Base-by-base conservation (phyloP, 1,140 invertebrate genomes). In the Wiebesia pumilae region DNA sequence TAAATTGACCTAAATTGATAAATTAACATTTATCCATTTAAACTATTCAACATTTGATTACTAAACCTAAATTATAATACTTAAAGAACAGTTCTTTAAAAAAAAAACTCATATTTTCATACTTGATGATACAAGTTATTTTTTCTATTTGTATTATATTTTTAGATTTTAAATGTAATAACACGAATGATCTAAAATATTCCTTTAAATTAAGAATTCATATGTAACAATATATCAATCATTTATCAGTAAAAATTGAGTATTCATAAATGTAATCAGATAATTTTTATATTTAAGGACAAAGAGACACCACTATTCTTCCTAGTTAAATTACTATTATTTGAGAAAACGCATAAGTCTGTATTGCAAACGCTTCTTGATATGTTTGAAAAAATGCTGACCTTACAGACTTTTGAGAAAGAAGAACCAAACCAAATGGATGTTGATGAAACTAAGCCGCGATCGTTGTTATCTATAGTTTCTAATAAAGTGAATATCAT, bases 341-440 rank as follows among this genome's bases (percentile, higher is more conserved):
- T 95, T 75, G 93, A 95, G 3, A 97, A 97, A 92, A 95, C 95
- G 12, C 95, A 95, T 89, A 88, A 92, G 0, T 94, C 94, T 30
- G 97, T 98, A 0, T 93, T 95, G 16, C 96, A 95, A 88, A 91
- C 95, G 43, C 96, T 98, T 81, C 93, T 98, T 82, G 96, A 97
- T 88, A 96, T 98, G 90, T 92, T 98, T 9, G 96, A 97, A 89
- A 96, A 97, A 88, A 91, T 99, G 51, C 90, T 99, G 80, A 97
- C 95, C 1, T 92, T 96, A 40, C 94, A 95, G 88, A 94, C 95
- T 84, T 95, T 95, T 84, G 93, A 94, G n/a, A 94, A 95, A 88
- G 92, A 94, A 73, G 88, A 89, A 78, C 83, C 89, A 43, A 81
- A 90, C 9, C 86, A 88, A n/a, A 93, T 93, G 90, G 92, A 94